A percentile compares a stretch with the other conserved stretches of the same genome.
Evolutionary conservation across 1,140 invertebrate genomes (phyloP).

Genomic region (Druon quercuslanigerum): DNA sequence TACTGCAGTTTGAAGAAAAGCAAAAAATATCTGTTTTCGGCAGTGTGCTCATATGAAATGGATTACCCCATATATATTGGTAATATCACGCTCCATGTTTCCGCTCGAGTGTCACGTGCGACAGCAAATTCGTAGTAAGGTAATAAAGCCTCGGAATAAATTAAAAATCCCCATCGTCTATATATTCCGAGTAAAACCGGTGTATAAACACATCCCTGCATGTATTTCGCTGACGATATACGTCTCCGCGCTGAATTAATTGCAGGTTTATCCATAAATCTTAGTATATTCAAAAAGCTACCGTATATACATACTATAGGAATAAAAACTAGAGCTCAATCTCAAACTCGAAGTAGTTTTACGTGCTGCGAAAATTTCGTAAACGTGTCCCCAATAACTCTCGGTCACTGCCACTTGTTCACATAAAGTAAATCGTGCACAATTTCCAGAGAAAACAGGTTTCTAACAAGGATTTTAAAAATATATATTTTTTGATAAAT

Average conservation of each 20-base stretch:
- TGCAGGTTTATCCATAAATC: conserved; percentile 16
- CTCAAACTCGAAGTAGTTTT: too few species aligned
- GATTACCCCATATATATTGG: neutral
- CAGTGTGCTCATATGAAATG: too few species aligned
- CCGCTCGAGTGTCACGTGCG: conserved; percentile 22
- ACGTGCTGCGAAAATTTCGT: too few species aligned
- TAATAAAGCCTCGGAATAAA: conserved; percentile 23
- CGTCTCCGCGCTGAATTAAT: conserved; percentile 17
- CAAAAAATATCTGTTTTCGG: too few species aligned
- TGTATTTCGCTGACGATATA: conserved; percentile 18
- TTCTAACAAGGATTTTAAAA: too few species aligned
- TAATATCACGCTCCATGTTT: conserved; percentile 20
- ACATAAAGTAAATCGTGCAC: too few species aligned
- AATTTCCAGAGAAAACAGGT: too few species aligned
- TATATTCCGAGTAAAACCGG: neutral
- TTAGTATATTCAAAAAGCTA: neutral
- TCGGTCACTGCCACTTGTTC: too few species aligned
- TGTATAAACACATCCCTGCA: conserved; percentile 6
- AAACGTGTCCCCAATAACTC: too few species aligned
- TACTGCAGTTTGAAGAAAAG: too few species aligned
- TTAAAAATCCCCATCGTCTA: conserved; percentile 1
- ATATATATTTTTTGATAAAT: too few species aligned
- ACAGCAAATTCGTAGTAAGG: conserved; percentile 19
- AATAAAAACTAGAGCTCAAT: too few species aligned
- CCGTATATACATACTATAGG: neutral